Conservation (phyloP, 2,113 vertebrate species). For the Hypanus sabinus region DNA sequence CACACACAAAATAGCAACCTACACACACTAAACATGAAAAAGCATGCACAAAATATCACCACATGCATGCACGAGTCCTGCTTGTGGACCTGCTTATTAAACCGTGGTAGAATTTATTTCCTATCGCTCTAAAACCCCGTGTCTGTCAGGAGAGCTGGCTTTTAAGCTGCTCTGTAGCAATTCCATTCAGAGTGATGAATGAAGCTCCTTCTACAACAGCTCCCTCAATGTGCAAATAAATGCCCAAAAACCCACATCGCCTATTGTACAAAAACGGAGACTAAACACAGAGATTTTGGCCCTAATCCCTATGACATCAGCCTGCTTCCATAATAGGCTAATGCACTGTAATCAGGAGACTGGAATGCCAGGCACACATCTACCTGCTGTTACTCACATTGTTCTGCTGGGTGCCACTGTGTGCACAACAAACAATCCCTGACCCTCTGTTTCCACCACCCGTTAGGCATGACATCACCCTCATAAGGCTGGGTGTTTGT, state of each 20-base stretch:
- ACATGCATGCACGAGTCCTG: neutral
- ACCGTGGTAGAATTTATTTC: neutral
- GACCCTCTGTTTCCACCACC: slow-evolving; percentile 29
- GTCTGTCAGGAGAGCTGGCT: slow-evolving; percentile 25
- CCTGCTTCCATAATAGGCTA: slow-evolving; percentile 19
- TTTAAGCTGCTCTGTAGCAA: slow-evolving; percentile 5
- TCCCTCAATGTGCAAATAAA: slow-evolving; percentile 26
- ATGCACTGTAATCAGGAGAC: slow-evolving; percentile 21
- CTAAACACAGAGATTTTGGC: slow-evolving; percentile 8
- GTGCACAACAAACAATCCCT: slow-evolving; percentile 16
- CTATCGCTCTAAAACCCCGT: neutral
- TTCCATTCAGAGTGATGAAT: slow-evolving; percentile 30
- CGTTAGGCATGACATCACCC: slow-evolving; percentile 28
- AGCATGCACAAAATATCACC: neutral
- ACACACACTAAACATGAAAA: neutral
- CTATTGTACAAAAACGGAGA: slow-evolving; percentile 17
- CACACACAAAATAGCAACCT: neutral
- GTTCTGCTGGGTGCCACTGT: neutral
- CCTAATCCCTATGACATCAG: slow-evolving; percentile 26
- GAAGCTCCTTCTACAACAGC: slow-evolving; percentile 21
- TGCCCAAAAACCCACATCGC: neutral
- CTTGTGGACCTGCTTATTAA: neutral
- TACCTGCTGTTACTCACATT: slow-evolving; percentile 27
- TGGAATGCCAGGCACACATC: neutral
- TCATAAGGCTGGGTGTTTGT: neutral